A percentile compares a stretch with the other conserved stretches of the same genome.
These are phyloP conservation scores for Tiaroga cobitis DNA, from an alignment of 2,797 vertebrate genomes.

Conservation along the genomic window DNA sequence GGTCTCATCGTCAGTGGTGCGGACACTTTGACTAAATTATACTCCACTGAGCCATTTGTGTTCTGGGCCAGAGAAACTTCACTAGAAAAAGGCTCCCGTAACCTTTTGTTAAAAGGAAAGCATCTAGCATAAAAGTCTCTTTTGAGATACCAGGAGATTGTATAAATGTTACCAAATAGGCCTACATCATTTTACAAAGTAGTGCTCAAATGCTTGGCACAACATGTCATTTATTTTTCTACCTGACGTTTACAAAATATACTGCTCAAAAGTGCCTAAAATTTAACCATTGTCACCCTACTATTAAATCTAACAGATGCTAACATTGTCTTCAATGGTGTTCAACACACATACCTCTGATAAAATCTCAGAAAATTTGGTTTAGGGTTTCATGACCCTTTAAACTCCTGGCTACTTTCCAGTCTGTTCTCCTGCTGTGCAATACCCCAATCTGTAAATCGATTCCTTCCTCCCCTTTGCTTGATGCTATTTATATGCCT, in stretches of 20 bases:
- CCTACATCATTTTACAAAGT: slow-evolving; percentile 8
- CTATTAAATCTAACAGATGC: too few species aligned
- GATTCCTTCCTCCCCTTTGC: neutral
- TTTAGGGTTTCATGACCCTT: too few species aligned
- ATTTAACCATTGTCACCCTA: too few species aligned
- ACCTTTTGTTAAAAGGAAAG: slow-evolving; percentile 9
- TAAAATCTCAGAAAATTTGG: too few species aligned
- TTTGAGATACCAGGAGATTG: slow-evolving; percentile 11
- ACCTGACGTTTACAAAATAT: neutral
- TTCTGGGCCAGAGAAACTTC: neutral
- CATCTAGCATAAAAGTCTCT: slow-evolving; percentile 15
- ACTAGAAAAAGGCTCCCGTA: neutral
- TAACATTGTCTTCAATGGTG: too few species aligned
- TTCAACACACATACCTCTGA: too few species aligned
- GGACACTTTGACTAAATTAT: slow-evolving; percentile 21
- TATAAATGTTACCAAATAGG: slow-evolving; percentile 18
- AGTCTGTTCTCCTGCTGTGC: slow-evolving; percentile 10
- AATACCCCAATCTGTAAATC: neutral
- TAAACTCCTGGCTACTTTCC: slow-evolving; percentile 2
- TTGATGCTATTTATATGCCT: slow-evolving; percentile 20
- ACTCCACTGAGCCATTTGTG: neutral
- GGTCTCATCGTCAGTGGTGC: slow-evolving; percentile 17
- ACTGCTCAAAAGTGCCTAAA: slow-evolving; percentile 14
- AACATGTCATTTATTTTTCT: neutral
- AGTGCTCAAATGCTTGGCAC: neutral